These are phyloP conservation scores for Ypsolopha sequella DNA, from an alignment of 2,888 invertebrate species.

Conservation along the genomic window DNA sequence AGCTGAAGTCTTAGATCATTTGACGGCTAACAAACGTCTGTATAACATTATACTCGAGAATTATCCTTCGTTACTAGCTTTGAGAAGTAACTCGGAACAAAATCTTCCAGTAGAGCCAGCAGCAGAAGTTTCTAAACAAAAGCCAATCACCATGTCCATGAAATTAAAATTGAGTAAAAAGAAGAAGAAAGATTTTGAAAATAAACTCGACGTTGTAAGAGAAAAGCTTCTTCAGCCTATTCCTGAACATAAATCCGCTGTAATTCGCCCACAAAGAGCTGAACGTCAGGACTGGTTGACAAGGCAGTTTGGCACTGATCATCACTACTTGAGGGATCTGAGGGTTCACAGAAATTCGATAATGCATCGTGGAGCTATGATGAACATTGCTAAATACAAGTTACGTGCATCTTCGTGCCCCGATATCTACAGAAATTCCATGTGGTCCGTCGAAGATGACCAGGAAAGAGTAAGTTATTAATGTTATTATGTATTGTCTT, in stretches of 20 bases:
- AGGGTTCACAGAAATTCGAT: slow-evolving; percentile 84
- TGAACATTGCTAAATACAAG: slow-evolving; percentile 87
- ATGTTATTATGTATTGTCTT: too few relatives aligned
- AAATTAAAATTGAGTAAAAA: slow-evolving; percentile 61
- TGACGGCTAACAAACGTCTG: slow-evolving; percentile 73
- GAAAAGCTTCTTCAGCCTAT: slow-evolving; percentile 55
- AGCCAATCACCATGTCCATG: slow-evolving; percentile 75
- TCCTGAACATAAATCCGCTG: slow-evolving; percentile 49
- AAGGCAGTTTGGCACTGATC: slow-evolving; percentile 70
- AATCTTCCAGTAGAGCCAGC: slow-evolving; percentile 56
- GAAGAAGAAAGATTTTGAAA: slow-evolving; percentile 47
- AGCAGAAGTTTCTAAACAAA: slow-evolving; percentile 37
- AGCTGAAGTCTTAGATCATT: slow-evolving; percentile 77
- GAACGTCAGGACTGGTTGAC: slow-evolving; percentile 46
- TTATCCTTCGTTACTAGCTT: slow-evolving; percentile 76
- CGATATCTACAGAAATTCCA: slow-evolving; percentile 88
- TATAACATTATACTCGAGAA: slow-evolving; percentile 80
- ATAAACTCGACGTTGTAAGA: slow-evolving; percentile 47
- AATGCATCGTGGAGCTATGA: slow-evolving; percentile 88
- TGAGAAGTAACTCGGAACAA: slow-evolving; percentile 75
- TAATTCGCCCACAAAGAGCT: slow-evolving; percentile 26
- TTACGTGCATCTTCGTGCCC: slow-evolving; percentile 93
- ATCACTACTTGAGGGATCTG: slow-evolving; percentile 78
- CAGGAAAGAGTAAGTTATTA: slow-evolving; percentile 63
- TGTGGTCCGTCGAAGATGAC: slow-evolving; percentile 84